These are phyloP conservation scores for Drosophila orosa DNA, from an alignment of 1,140 invertebrate species.

Conservation along the genomic window DNA sequence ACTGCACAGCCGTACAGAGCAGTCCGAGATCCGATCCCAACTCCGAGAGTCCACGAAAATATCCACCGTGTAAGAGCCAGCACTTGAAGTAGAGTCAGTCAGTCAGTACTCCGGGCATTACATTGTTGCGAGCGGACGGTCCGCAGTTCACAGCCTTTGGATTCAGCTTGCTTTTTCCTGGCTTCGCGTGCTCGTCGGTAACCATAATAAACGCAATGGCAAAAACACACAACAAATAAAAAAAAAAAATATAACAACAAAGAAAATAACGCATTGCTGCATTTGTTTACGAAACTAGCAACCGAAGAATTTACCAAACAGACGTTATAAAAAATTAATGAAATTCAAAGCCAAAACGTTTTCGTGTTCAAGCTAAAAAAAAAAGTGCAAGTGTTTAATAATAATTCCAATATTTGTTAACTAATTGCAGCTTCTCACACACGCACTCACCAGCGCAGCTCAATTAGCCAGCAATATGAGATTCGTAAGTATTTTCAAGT, in stretches of 20 bases:
- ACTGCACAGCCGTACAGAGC: conserved; percentile 73
- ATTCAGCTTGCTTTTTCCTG: conserved; percentile 38
- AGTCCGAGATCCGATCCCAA: conserved; percentile 42
- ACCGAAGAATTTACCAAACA: conserved; percentile 35
- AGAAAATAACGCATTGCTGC: conserved; percentile 42
- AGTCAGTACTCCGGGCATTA: conserved; percentile 24
- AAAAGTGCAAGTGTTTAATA: conserved; percentile 61
- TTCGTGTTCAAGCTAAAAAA: conserved; percentile 39
- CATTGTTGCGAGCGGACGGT: conserved; percentile 15
- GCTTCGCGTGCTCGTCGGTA: conserved; percentile 56
- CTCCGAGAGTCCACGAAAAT: conserved; percentile 29
- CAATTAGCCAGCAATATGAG: conserved; percentile 75
- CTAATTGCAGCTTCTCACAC: conserved; percentile 68
- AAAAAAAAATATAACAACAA: conserved; percentile 7
- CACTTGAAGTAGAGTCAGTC: conserved; percentile 11
- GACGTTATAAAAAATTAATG: conserved; percentile 28
- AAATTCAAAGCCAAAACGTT: conserved; percentile 54
- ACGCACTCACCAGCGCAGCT: conserved; percentile 30
- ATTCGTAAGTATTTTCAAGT: conserved; percentile 70
- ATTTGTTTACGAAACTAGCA: conserved; percentile 48
- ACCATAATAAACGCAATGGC: conserved; percentile 10
- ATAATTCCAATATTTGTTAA: conserved; percentile 77
- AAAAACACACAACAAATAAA: conserved; percentile 13
- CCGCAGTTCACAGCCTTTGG: conserved; percentile 37
- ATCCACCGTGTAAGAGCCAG: conserved; percentile 45